Percentiles rank a stretch among this genome's conserved stretches.
These are phyloP conservation scores for Chrysotoxum bicinctum DNA, from an alignment of 2,888 invertebrate species.

Conservation along the genomic window DNA sequence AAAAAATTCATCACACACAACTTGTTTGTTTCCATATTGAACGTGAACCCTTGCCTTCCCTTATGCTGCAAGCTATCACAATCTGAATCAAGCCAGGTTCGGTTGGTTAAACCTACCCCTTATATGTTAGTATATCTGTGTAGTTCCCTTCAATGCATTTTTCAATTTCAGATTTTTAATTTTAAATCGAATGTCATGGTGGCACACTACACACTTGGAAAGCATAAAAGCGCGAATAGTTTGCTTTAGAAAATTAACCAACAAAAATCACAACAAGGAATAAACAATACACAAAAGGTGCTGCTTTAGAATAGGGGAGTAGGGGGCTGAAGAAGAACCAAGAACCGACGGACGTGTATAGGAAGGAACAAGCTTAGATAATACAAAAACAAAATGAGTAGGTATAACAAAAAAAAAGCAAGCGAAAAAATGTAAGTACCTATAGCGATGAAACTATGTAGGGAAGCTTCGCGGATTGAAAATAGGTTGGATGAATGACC, in stretches of 20 bases:
- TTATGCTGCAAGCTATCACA: not conserved
- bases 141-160: slow-evolving; percentile 41
- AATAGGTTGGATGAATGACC: slow-evolving; percentile 73
- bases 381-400: slow-evolving; percentile 12
- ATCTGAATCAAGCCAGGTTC: slow-evolving; percentile 1
- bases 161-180: slow-evolving; percentile 59
- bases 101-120: slow-evolving; percentile 27
- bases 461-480: slow-evolving; percentile 69
- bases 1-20: slow-evolving; percentile 1
- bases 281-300: slow-evolving; percentile 24
- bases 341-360: slow-evolving; percentile 1
- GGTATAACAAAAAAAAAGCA: not conserved
- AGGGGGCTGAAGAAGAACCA: slow-evolving; percentile 21
- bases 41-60: slow-evolving; percentile 22
- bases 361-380: slow-evolving; percentile 46
- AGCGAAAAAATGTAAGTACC: not conserved
- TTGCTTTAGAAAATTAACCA: slow-evolving; percentile 63
- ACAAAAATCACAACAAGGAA: slow-evolving; percentile 50
- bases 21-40: slow-evolving; percentile 13
- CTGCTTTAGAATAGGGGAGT: not conserved
- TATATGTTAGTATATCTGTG: not conserved
- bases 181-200: slow-evolving; percentile 68
- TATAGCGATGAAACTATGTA: slow-evolving; percentile 46
- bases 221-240: slow-evolving; percentile 47
- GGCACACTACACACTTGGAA: slow-evolving; percentile 8